Evolutionary conservation across 2,888 invertebrate genomes (phyloP).

Genomic region (Patella ulyssiponensis): DNA sequence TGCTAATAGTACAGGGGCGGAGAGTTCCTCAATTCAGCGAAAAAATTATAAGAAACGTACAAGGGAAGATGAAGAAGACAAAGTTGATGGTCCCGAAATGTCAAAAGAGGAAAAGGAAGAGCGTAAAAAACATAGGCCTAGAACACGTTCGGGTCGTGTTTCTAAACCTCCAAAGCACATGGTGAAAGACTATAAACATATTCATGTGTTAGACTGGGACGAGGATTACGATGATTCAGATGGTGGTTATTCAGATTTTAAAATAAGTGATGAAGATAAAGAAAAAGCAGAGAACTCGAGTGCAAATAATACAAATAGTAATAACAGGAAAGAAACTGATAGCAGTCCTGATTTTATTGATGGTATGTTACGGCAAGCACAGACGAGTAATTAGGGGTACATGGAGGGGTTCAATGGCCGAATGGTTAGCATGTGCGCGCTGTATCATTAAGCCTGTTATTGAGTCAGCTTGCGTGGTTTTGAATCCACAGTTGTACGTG

Average conservation of each 20-base stretch:
- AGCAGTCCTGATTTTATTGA: neutral
- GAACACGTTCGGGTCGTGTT: conserved; percentile 76
- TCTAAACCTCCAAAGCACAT: conserved; percentile 78
- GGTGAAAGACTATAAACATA: conserved; percentile 77
- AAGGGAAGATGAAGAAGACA: conserved; percentile 54
- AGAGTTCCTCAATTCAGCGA: neutral
- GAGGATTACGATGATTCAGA: conserved; percentile 77
- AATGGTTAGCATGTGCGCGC: too few relatives aligned
- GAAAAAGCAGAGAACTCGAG: neutral
- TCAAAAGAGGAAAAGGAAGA: conserved; percentile 74
- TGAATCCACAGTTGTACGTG: too few relatives aligned
- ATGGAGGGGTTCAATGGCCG: conserved; percentile 21
- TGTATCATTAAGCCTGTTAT: too few relatives aligned
- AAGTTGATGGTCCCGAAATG: conserved; percentile 64
- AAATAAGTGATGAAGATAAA: conserved; percentile 66
- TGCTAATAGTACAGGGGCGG: conserved; percentile 30
- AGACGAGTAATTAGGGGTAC: too few relatives aligned
- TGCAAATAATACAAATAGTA: neutral
- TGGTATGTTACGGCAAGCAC: neutral
- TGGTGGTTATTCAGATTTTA: conserved; percentile 77
- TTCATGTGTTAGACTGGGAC: conserved; percentile 76
- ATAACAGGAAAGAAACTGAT: neutral
- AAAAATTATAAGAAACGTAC: conserved; percentile 36
- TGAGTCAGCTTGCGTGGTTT: too few relatives aligned
- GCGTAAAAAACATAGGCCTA: conserved; percentile 72